Base-by-base conservation (phyloP, 2,113 vertebrate genomes). In the Saimiri boliviensis region DNA sequence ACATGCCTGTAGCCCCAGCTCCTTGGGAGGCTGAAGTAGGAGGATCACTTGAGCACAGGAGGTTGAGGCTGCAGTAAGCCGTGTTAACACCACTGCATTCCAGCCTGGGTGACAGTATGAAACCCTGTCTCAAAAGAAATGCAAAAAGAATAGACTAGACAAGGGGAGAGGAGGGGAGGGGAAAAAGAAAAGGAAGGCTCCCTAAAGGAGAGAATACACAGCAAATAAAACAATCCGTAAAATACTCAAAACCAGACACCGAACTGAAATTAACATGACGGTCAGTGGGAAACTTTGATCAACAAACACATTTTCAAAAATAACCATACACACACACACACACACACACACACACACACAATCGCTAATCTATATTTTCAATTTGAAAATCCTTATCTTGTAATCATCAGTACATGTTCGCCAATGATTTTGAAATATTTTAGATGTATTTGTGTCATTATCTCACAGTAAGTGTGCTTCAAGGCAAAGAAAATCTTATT, bases 401-500 rank as follows among this genome's bases (percentile, higher is more conserved):
- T 95, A 85, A 93, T 94, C 70, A 95, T 42, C 74, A 92, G 4
- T 68, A 56, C 1, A 27, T 8, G 0, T 93, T 82, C 66, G 32
- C 68, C 40, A 35, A 25, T 54, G 27, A 71, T 76, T 68, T 80
- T 87, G 30, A 96, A 95, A 89, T 60, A 83, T 71, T 71, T 79
- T 82, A 85, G 8, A 66, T 56, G 8, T 5, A 76, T 1, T 89
- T 56, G 32, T 27, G 19, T 47, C 49, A 91, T 52, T 58, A 52
- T 85, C 30, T 84, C 30, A 68, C 20, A 92, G 20, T 58, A 88
- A 70, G 74, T 91, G 87, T 80, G 14, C n/a, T 76, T 93, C 27
- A 47, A 97, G 52, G 70, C 42, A 94, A 87, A 95, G 25, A 94
- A 45, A 82, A 63, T 60, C 2, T 63, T 23, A 71, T 92, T 94